Evolutionary conservation across 2,113 vertebrate species (phyloP).

Genomic region (Nettapus auritus): DNA sequence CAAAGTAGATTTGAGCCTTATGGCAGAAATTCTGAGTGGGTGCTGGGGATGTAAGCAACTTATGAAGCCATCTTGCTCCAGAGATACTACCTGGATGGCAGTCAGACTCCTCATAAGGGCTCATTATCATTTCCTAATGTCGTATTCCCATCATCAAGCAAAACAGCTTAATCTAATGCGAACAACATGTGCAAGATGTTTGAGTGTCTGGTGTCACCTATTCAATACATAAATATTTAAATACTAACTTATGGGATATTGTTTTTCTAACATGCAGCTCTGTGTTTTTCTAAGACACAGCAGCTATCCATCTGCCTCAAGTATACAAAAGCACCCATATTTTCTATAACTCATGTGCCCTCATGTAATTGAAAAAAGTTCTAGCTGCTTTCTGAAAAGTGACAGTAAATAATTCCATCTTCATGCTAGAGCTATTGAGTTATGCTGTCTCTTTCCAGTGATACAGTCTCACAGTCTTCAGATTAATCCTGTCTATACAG

Average conservation of each 20-base stretch:
- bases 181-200: background rate
- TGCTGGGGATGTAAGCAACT: background rate
- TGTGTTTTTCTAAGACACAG: slow-evolving; percentile 16
- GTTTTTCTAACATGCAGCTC: background rate
- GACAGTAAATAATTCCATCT: slow-evolving; percentile 31
- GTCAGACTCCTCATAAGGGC: slow-evolving; percentile 10
- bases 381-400: background rate
- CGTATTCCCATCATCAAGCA: background rate
- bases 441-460: slow-evolving; percentile 12
- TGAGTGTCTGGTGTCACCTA: slow-evolving; percentile 25
- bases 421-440: slow-evolving; percentile 6
- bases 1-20: background rate
- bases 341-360: background rate
- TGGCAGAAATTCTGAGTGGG: background rate
- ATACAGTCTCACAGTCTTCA: slow-evolving; percentile 6
- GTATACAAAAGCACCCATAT: background rate
- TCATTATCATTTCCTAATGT: slow-evolving; percentile 53
- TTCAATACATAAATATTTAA: slow-evolving; percentile 47
- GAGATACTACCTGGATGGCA: background rate
- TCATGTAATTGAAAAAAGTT: slow-evolving; percentile 6
- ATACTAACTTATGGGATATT: background rate
- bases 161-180: background rate
- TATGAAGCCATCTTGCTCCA: background rate
- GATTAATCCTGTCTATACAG: slow-evolving; percentile 24
- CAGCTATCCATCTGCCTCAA: slow-evolving; percentile 19